Evolutionary conservation across 1,140 invertebrate species (phyloP).

Genomic region (Musca domestica): DNA sequence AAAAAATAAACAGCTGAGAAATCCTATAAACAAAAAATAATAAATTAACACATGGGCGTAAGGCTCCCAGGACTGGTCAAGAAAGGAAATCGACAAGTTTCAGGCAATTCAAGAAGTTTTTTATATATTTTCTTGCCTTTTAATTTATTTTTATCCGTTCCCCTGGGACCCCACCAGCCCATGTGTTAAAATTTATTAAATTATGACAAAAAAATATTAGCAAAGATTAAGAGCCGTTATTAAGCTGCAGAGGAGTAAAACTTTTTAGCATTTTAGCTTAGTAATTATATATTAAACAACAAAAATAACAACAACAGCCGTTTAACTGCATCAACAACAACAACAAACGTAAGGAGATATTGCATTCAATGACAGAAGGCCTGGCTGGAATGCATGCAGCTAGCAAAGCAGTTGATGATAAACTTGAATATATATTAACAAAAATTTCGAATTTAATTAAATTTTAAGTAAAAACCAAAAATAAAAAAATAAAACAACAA

Average conservation of each 20-base stretch:
- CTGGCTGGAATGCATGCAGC: neutral
- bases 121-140: too few relatives aligned
- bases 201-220: slow-evolving; percentile 4
- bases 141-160: too few relatives aligned
- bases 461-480: slow-evolving; percentile 30
- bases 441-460: slow-evolving; percentile 51
- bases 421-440: slow-evolving; percentile 40
- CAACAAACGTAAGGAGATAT: neutral
- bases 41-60: neutral
- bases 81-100: too few relatives aligned
- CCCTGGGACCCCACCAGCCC: too few relatives aligned
- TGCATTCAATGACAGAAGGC: neutral
- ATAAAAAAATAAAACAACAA: slow-evolving; percentile 10
- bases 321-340: neutral
- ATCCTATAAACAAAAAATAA: neutral
- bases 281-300: slow-evolving; percentile 11
- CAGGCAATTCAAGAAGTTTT: too few relatives aligned
- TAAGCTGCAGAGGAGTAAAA: slow-evolving; percentile 17
- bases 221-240: slow-evolving; percentile 15
- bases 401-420: neutral
- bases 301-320: neutral
- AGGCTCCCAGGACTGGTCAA: too few relatives aligned
- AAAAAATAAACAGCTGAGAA: slow-evolving; percentile 3
- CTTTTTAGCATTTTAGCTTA: slow-evolving; percentile 24
- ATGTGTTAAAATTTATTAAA: neutral